Evolutionary conservation across 2,888 invertebrate species (phyloP), one percentile per base, ranked within the genome.

Genomic region (Cheilosia vulpina): DNA sequence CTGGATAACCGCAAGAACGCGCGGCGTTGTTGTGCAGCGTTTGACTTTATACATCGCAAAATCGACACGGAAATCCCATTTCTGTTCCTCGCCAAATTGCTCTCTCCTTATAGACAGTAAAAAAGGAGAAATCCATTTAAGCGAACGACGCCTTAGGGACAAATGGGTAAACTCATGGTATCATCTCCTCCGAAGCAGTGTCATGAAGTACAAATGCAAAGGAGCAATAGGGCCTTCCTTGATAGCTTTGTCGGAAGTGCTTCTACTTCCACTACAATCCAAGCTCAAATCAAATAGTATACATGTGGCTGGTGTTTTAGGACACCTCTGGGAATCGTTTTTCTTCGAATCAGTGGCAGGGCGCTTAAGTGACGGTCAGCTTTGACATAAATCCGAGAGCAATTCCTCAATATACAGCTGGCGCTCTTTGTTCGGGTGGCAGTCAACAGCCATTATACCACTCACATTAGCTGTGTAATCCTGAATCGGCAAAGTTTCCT

Each of bases 111-210:
- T 11, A 57, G 24, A 65, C 55, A 62, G 21, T 45, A 75, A 72
- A 79, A 63, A 63, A 72, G 43, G 47, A 65, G 60, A 84, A 84
- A 80, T 84, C 84, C 80, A 69, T 84, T 84, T 84, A 84, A 75
- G 75, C 55, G 65, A 84, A 84, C 63, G 84, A 84, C 47, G 80
- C 80, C 80, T 80, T 58, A 75, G 83, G 73, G 83, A 84, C 79
- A 55, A 58, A 65, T 76, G 79, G 73, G 38, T 53, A 55, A 69
- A 79, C 57, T 63, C 52, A 68, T 63, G 68, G 68, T 69, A 75
- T 63, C 73, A 27, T 21, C n/a, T 50, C 50, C 50, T 9, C 13
- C 50, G 11, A 50, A 50, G 50, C 50, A 9, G 3, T 52, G 52
- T 77, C 69, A 17, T 77, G 34, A 62, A 24, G 41, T 43, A 57